Conservation (phyloP, 2,113 vertebrate genomes). For the Megalops atlanticus region DNA sequence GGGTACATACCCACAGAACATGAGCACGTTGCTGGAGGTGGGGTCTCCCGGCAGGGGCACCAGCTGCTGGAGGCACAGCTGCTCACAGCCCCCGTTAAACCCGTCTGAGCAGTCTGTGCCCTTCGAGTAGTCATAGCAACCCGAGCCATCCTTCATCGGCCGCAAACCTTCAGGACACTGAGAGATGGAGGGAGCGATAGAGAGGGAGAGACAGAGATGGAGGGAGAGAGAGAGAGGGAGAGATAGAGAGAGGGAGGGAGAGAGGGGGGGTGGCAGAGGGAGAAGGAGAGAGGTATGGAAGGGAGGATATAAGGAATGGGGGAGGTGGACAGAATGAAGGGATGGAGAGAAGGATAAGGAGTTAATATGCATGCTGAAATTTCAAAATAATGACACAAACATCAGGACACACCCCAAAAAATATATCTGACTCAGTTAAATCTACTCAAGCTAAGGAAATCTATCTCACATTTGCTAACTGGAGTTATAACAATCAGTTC, state of each 20-base stretch:
- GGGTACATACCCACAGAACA: too few species aligned
- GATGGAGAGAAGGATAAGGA: conserved; percentile 16
- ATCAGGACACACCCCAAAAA: too few species aligned
- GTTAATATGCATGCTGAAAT: too few species aligned
- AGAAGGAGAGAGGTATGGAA: background rate
- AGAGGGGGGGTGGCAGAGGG: too few species aligned
- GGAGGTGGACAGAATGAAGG: background rate
- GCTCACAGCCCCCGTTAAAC: conserved; percentile 95
- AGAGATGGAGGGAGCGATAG: conserved; percentile 4
- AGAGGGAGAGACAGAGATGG: conserved; percentile 38
- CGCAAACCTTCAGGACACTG: conserved; percentile 92
- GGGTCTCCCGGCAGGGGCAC: conserved; percentile 85
- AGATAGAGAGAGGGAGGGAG: background rate
- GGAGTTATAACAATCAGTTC: too few species aligned
- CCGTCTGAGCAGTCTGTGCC: conserved; percentile 97
- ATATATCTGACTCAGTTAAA: too few species aligned
- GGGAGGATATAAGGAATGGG: conserved; percentile 29
- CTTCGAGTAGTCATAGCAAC: conserved; percentile 95
- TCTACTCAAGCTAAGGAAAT: too few species aligned
- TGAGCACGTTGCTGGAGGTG: conserved; percentile 89
- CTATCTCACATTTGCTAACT: too few species aligned
- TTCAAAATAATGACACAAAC: too few species aligned
- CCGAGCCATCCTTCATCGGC: conserved; percentile 96
- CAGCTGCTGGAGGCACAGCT: conserved; percentile 94
- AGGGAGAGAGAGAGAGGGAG: background rate